Percentiles rank a stretch among this genome's conserved stretches.
phyloP scores from a whole-genome alignment of 1,140 invertebrate species.

The Dryas iulia region DNA sequence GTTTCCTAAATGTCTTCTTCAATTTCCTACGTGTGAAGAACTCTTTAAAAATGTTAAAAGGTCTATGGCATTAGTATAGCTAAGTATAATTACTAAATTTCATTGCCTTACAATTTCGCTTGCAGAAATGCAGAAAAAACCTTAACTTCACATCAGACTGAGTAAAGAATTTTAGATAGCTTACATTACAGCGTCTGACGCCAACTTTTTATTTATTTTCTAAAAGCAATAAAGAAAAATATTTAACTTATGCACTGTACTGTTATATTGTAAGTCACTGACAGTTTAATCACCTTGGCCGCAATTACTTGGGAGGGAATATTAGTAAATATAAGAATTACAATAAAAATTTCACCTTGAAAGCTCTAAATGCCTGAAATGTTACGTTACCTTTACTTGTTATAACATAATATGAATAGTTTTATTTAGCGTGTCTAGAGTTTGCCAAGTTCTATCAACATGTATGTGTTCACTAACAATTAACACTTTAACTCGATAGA shows the following conservation, averaged over 20 bases:
- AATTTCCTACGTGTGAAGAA: too few relatives aligned
- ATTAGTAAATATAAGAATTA: not conserved
- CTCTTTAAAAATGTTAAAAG: too few relatives aligned
- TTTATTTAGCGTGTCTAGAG: not conserved
- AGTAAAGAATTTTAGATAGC: not conserved
- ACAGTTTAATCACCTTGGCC: not conserved
- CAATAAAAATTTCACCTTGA: conserved; percentile 9
- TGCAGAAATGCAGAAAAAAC: too few relatives aligned
- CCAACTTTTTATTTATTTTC: too few relatives aligned
- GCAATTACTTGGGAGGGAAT: not conserved
- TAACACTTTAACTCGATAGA: too few relatives aligned
- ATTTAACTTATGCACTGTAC: not conserved
- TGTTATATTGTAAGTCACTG: not conserved
- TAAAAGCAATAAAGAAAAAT: too few relatives aligned
- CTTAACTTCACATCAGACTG: too few relatives aligned
- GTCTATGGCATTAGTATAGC: too few relatives aligned
- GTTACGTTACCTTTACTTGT: conserved; percentile 12
- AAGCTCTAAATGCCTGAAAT: conserved; percentile 15
- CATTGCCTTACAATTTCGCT: too few relatives aligned
- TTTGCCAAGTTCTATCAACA: not conserved
- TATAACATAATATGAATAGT: not conserved
- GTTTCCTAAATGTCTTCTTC: too few relatives aligned
- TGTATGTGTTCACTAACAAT: not conserved
- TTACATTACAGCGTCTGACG: too few relatives aligned
- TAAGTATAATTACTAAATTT: too few relatives aligned